Conservation (phyloP, 2,113 vertebrate species). For the Dolichallabes microphthalmus region DNA sequence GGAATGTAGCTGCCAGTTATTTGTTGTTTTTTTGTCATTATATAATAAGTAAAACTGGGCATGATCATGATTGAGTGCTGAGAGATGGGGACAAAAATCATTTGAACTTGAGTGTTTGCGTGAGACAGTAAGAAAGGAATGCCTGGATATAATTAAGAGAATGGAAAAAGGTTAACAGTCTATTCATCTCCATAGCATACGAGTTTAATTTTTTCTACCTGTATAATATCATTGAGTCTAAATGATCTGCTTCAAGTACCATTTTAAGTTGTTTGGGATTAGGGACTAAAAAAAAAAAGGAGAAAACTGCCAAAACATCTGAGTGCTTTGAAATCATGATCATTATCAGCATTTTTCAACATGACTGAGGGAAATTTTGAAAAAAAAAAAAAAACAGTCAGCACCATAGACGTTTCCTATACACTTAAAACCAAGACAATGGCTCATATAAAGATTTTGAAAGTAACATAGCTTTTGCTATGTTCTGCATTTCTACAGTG, state of each 20-base stretch:
- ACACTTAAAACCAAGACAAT: constrained; percentile 57
- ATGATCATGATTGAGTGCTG: constrained; percentile 48
- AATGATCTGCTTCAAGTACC: constrained; percentile 67
- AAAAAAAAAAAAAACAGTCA: constrained; percentile 54
- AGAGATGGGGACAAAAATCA: constrained; percentile 54
- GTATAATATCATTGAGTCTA: constrained; percentile 55
- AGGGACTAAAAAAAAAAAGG: constrained; percentile 26
- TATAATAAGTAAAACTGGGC: constrained; percentile 45
- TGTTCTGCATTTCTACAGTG: constrained; percentile 65
- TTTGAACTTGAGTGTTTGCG: constrained; percentile 51
- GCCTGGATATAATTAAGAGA: constrained; percentile 53
- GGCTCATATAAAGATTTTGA: constrained; percentile 64
- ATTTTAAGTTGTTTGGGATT: constrained; percentile 57
- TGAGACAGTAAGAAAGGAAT: constrained; percentile 31
- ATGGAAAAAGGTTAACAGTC: constrained; percentile 66
- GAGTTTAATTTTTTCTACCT: constrained; percentile 57
- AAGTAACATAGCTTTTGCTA: constrained; percentile 58
- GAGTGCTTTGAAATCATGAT: constrained; percentile 49
- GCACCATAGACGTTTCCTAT: constrained; percentile 69
- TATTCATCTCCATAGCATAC: constrained; percentile 63
- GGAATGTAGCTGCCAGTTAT: constrained; percentile 82
- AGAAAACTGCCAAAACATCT: constrained; percentile 37
- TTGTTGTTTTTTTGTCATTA: constrained; percentile 50
- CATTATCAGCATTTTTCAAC: constrained; percentile 10
- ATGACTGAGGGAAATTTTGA: constrained; percentile 56